phyloP scores from a whole-genome alignment of 2,797 vertebrate genomes.

The Chiropotes sagulatus region DNA sequence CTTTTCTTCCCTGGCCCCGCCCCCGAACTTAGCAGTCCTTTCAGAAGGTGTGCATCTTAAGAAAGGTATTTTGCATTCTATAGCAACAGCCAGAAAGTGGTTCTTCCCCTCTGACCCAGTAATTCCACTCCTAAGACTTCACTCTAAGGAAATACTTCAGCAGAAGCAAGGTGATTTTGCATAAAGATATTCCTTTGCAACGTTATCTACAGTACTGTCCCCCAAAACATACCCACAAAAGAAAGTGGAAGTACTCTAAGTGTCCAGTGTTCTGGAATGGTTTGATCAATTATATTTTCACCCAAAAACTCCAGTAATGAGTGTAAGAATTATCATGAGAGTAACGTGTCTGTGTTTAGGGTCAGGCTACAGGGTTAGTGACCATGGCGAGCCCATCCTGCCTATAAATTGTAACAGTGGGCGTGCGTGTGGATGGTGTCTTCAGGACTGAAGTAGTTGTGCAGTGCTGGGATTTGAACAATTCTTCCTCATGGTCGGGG shows the following conservation, averaged over 20 bases:
- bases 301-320: neutral
- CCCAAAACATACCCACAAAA: neutral
- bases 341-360: neutral
- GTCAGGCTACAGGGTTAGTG: neutral
- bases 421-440: accelerated
- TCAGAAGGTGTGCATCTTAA: neutral
- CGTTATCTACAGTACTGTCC: neutral
- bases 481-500: neutral
- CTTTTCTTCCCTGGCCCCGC: neutral
- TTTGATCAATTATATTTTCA: neutral
- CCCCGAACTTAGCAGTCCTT: neutral
- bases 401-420: neutral
- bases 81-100: neutral
- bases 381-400: too few relatives aligned
- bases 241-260: neutral
- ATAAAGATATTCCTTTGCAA: neutral
- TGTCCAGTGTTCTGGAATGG: neutral
- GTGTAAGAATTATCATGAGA: neutral
- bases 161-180: neutral
- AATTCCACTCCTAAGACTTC: neutral
- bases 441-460: neutral
- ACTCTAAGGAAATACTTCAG: neutral
- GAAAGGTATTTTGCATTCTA: neutral
- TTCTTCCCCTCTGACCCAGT: neutral
- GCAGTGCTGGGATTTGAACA: neutral